A percentile compares a stretch with the other conserved stretches of the same genome.
Conservation (phyloP, 2,797 vertebrate species). For the Uromys caudimaculatus region DNA sequence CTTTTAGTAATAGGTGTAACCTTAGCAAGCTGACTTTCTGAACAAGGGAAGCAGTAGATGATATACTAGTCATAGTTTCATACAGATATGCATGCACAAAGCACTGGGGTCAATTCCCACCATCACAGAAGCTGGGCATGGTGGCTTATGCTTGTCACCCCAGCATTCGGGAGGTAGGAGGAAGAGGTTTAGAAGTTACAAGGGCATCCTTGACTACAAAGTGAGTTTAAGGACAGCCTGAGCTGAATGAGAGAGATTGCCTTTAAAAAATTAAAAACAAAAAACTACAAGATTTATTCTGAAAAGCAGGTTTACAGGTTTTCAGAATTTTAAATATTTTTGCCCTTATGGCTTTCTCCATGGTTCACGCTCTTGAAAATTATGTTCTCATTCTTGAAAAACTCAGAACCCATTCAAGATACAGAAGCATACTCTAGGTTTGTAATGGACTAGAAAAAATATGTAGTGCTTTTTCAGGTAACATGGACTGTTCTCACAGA, state of each 20-base stretch:
- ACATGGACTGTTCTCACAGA: not conserved
- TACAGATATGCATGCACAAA: not conserved
- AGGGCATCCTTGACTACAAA: not conserved
- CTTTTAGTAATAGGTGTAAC: not conserved
- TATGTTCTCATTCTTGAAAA: conserved; percentile 27
- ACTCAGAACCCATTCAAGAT: conserved; percentile 5
- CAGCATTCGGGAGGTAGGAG: not conserved
- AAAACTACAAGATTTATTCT: conserved; percentile 45
- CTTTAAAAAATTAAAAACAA: conserved; percentile 22
- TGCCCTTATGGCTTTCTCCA: conserved; percentile 3
- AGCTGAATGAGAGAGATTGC: not conserved
- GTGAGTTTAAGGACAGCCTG: not conserved
- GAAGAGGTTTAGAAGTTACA: not conserved
- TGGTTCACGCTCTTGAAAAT: conserved; percentile 33
- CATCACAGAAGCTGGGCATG: not conserved
- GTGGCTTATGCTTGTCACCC: no score
- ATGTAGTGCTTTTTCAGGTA: not conserved
- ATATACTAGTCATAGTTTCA: not conserved
- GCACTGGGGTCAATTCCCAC: not conserved
- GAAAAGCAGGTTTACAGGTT: conserved; percentile 39
- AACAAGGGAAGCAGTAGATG: not conserved
- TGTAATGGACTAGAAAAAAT: conserved; percentile 25
- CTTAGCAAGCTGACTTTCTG: conserved; percentile 20
- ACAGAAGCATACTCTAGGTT: not conserved
- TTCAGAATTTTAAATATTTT: conserved; percentile 31